Base-by-base conservation (phyloP, 2,797 vertebrate genomes). In the Syndactyla subalaris region DNA sequence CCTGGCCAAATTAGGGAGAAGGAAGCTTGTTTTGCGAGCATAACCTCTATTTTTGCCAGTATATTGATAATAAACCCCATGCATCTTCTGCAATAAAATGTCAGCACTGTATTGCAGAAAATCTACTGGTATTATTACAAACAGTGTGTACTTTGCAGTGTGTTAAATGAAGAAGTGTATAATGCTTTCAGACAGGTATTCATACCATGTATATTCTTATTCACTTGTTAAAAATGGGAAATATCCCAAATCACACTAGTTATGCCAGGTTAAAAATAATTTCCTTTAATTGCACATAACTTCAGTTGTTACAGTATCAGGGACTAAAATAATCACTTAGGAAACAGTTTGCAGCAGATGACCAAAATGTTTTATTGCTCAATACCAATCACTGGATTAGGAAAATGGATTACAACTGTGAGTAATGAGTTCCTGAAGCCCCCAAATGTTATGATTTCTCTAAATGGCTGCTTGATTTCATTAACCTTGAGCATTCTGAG, bases 391-490 rank as follows among this genome's bases (percentile, higher is more conserved):
- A 89, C 61, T 92, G 93, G 82, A 90, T 96, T 95, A 96, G 66
- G 71, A 84, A 94, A 96, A 89, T 93, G 89, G 93, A 91, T 95
- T 89, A 86, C 73, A 84, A 12, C 85, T 81, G 75, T 39, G 90
- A 89, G 72, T 85, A 89, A 80, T 84, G 89, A 94, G 76, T 81
- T 92, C 78, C 41, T 91, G 95, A 93, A 92, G 70, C 72, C 73
- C 39, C 71, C 20, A 38, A 75, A 80, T 29, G 68, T 65, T 88
- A 71, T 19, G n/a, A 88, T 92, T 96, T 93, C 84, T 75, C 67
- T 46, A 71, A 87, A 77, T 89, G 57, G 85, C 81, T 91, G 41
- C 58, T 67, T 70, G 81, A 88, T 95, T 79, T 65, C 46, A 57
- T 91, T 93, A 94, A 83, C 87, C 68, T 85, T 23, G 30, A 74